These are phyloP conservation scores for Mastomys natalensis DNA, from an alignment of 2,113 vertebrate genomes.

Conservation along the genomic window DNA sequence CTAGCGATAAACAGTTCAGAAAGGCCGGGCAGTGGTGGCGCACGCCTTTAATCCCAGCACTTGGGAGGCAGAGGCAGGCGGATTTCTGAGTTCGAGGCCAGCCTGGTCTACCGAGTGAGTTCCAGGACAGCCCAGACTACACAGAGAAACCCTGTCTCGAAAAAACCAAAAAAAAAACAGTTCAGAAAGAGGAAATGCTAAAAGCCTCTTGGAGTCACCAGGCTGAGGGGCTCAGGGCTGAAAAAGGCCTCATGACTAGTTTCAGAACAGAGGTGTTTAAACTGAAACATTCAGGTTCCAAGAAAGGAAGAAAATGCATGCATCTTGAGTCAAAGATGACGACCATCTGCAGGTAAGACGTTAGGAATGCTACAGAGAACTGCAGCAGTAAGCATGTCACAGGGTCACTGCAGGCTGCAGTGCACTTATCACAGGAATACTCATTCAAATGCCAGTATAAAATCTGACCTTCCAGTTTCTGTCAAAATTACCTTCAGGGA, in stretches of 20 bases:
- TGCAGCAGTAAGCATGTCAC: conserved; percentile 49
- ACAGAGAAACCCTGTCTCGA: too few species aligned
- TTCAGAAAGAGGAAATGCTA: conserved; percentile 45
- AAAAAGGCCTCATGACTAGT: neutral
- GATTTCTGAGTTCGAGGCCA: too few species aligned
- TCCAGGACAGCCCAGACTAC: too few species aligned
- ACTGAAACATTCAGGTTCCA: conserved; percentile 61
- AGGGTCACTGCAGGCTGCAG: neutral
- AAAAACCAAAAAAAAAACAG: too few species aligned
- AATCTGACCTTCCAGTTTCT: neutral
- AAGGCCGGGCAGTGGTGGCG: too few species aligned
- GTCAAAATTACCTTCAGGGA: neutral
- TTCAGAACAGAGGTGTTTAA: neutral
- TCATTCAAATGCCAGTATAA: neutral
- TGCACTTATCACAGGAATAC: neutral
- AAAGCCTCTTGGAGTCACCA: neutral
- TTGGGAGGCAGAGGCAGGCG: too few species aligned
- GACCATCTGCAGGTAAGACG: conserved; percentile 78
- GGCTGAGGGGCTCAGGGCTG: neutral
- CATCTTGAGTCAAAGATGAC: conserved; percentile 67
- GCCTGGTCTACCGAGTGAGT: too few species aligned
- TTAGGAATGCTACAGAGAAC: conserved; percentile 81
- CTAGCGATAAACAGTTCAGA: conserved; percentile 50
- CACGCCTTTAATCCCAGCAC: too few species aligned
- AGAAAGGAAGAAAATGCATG: conserved; percentile 71